These are phyloP conservation scores for Onychostruthus taczanowskii DNA, from an alignment of 2,113 vertebrate species.

Conservation along the genomic window DNA sequence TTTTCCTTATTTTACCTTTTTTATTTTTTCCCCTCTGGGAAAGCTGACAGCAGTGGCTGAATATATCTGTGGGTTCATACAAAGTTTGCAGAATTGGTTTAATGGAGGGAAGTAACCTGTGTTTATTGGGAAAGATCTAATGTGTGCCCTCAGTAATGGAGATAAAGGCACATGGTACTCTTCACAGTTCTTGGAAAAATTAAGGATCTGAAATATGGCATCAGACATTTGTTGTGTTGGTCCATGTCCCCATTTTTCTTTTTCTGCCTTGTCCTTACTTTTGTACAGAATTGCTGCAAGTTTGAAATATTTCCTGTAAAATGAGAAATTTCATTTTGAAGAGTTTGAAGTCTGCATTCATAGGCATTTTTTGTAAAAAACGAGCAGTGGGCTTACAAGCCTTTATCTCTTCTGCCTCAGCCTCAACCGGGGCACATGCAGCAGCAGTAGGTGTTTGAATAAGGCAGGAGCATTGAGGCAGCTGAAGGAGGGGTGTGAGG, in stretches of 20 bases:
- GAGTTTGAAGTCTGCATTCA: not conserved
- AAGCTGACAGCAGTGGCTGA: not conserved
- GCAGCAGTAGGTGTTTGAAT: fast-evolving
- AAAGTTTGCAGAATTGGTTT: not conserved
- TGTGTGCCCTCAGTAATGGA: not conserved
- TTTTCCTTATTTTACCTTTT: not conserved
- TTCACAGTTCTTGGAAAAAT: not conserved
- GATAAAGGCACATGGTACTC: not conserved
- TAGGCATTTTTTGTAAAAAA: not conserved
- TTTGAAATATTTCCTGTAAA: not conserved
- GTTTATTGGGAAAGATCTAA: not conserved
- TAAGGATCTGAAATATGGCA: not conserved
- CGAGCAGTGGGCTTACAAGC: not conserved
- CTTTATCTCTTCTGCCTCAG: not conserved
- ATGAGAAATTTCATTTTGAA: not conserved
- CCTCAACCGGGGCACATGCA: not conserved
- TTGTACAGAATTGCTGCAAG: not conserved
- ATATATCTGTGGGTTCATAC: not conserved
- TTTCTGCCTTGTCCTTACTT: not conserved
- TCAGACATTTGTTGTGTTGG: not conserved
- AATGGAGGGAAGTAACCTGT: not conserved
- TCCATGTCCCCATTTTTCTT: not conserved
- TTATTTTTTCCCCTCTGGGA: not conserved
- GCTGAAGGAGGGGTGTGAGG: not conserved
- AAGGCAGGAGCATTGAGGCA: not conserved